phyloP scores from a whole-genome alignment of 2,113 vertebrate species.

The Colaptes auratus region DNA sequence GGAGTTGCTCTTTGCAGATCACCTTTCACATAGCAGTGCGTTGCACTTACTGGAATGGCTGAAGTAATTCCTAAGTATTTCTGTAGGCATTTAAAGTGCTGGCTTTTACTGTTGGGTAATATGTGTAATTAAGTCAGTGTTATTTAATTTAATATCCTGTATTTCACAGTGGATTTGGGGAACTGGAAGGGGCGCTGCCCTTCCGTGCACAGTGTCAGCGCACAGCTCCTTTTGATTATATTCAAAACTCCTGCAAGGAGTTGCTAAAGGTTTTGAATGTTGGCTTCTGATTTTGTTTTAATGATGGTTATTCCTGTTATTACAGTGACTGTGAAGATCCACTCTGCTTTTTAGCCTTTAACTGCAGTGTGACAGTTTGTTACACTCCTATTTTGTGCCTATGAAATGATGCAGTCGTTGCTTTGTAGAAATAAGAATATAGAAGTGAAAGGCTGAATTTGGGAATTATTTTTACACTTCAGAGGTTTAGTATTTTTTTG shows the following conservation, averaged over 20 bases:
- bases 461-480: not conserved
- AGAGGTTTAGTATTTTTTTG: not conserved
- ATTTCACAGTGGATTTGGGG: not conserved
- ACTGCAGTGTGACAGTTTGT: not conserved
- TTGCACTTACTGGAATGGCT: not conserved
- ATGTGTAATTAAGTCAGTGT: not conserved
- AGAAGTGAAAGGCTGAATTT: not conserved
- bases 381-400: fast-evolving
- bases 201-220: not conserved
- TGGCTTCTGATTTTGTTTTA: not conserved
- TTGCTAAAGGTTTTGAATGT: not conserved
- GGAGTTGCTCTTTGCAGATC: not conserved
- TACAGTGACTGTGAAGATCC: not conserved
- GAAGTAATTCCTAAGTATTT: slow-evolving; percentile 14
- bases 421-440: not conserved
- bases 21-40: fast-evolving
- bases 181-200: not conserved
- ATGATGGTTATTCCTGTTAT: not conserved
- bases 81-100: not conserved
- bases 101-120: slow-evolving; percentile 14
- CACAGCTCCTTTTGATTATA: not conserved
- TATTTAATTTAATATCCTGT: slow-evolving; percentile 50
- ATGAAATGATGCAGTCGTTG: fast-evolving
- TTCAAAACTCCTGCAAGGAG: not conserved
- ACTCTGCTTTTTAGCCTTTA: not conserved